Base-by-base conservation (phyloP, 1,140 invertebrate species). In the Sipha flava region DNA sequence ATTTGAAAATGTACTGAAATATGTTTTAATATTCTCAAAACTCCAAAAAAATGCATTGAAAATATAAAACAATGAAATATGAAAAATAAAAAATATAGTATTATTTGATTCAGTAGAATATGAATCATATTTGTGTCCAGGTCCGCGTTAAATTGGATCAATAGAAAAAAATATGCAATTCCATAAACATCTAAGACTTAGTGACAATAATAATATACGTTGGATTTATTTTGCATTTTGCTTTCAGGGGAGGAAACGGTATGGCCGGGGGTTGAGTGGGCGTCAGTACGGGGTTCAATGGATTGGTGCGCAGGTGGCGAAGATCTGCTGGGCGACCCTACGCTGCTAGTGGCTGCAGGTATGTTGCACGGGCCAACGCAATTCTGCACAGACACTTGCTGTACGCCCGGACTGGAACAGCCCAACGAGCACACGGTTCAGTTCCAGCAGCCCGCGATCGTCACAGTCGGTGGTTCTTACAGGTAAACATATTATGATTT, bases 401-500 rank as follows among this genome's bases (percentile, higher is more conserved):
- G 73, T 77, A 77, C 73, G 73, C 73, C 73, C 49, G 73, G 73
- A 18, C 34, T 77, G 34, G 73, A 77, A 10, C 73, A 77, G 21
- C 73, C 73, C 34, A 47, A 43, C 49, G 73, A 77, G 2, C 73
- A 57, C 43, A 18, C 47, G 18, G 49, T 75, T 54, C 73, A 77
- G 73, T 77, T 40, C 16, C 73, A 54, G 52, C 73, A 77, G 16
- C 73, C 73, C 14, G 66, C 66, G 6, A 77, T 77, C 37, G 52
- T 77, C 23, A 57, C 73, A 29, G 73, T 77, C 23, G 49, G 73
- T 3, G 52, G 73, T 23, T 43, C 73, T 9, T 77, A 77, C 73
- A 57, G 34, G 73, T 77, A 75, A 73, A 54, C 34, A 43, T 40
- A 45, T 86, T n/a, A n/a, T n/a, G n/a, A n/a, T n/a, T n/a, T n/a